These are phyloP conservation scores for Drosophila parthenogenetica DNA, from an alignment of 2,888 invertebrate species.

Conservation along the genomic window DNA sequence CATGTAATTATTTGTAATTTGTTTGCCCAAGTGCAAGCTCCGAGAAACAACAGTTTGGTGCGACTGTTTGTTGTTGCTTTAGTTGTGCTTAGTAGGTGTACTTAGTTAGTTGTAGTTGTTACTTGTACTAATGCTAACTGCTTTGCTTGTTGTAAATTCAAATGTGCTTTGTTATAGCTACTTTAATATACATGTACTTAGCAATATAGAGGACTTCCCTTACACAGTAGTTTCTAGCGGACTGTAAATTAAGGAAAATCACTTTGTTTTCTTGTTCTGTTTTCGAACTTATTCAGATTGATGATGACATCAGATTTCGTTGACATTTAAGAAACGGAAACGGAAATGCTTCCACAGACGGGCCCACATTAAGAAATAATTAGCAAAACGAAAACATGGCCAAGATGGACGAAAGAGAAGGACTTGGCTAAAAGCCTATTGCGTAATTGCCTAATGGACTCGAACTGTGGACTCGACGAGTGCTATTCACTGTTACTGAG, in stretches of 20 bases:
- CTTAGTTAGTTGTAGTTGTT: constrained; percentile 27
- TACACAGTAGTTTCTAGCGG: constrained; percentile 18
- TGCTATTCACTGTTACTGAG: constrained; percentile 26
- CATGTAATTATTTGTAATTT: constrained; percentile 76
- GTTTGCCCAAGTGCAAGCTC: constrained; percentile 65
- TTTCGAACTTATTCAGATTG: constrained; percentile 62
- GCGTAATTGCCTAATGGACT: constrained; percentile 70
- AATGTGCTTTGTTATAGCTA: constrained; percentile 55
- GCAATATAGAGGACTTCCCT: constrained; percentile 32
- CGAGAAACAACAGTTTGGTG: constrained; percentile 35
- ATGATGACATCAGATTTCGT: constrained; percentile 57
- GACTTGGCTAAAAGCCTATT: constrained; percentile 62
- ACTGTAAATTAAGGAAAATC: constrained; percentile 1
- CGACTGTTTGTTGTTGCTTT: constrained; percentile 31
- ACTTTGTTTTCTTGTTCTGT: constrained; percentile 12
- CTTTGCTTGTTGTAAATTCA: constrained; percentile 37
- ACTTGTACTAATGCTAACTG: constrained; percentile 24
- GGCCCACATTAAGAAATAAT: constrained; percentile 72
- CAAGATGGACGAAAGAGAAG: constrained; percentile 1
- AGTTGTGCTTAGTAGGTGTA: constrained; percentile 26
- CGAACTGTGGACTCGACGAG: constrained; percentile 36
- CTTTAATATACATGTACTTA: constrained; percentile 33
- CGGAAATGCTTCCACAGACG: constrained; percentile 62
- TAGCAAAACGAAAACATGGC: constrained; percentile 52
- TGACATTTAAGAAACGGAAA: constrained; percentile 58